Evolutionary conservation across 2,113 vertebrate genomes (phyloP), one percentile per base, ranked within the genome.

Genomic region (Pithys albifrons): DNA sequence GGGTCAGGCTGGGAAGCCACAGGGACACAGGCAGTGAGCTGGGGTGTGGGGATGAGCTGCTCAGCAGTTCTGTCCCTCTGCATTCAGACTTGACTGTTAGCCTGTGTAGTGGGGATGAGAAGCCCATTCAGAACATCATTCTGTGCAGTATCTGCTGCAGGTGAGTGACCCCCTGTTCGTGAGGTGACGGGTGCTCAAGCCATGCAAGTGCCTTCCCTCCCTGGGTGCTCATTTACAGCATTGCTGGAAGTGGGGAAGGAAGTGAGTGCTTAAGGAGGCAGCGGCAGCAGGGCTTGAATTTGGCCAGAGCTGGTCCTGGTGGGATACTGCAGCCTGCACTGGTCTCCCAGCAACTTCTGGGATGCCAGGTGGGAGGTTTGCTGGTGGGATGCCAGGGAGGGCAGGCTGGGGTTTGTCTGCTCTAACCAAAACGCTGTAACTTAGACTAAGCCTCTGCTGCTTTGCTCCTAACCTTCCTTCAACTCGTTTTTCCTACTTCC

Each of bases 151-250:
- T 9, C 13, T 66, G 51, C 13, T 77, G 84, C 0, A 4, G 28
- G 19, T 7, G 25, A 2, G 11, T 28, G 39, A 19, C 10, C 10
- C 25, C 23, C 6, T 1, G 2, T 11, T 8, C 31, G 17, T 6
- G 58, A 25, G 37, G 1, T 10, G 8, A 28, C 3, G 46, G 17
- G 45, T 25, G 41, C 46, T 23, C 17, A 22, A 69, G 28, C 48
- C 0, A 0, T 0, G 2, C 4, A 5, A 70, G 2, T 10, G 14
- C 12, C 4, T 43, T 24, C 7, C 6, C 5, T 28, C 19, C 9
- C 23, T 25, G 1, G 4, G 41, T 35, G 17, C 33, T 46, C 8
- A 10, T 48, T 51, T 1, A 4, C 28, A 12, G 19, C 9, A n/a
- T 37, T 2, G 5, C 19, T 20, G 54, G 70, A 16, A n/a, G 13